Conservation (phyloP, 2,797 vertebrate genomes). For the Amblyraja radiata region DNA sequence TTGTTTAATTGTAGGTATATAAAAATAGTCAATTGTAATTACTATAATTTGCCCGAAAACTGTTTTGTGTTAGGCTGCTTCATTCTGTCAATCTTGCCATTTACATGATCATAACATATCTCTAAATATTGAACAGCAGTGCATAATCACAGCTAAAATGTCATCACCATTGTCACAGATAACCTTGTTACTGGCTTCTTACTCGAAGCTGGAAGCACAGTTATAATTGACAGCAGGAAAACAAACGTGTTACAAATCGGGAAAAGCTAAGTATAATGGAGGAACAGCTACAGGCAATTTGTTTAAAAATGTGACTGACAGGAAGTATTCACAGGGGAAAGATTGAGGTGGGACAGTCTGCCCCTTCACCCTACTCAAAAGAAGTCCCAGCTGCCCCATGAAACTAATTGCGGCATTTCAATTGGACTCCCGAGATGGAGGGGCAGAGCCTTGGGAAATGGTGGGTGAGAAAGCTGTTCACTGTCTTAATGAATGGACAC, state of each 20-base stretch:
- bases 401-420: neutral
- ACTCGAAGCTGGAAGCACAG: neutral
- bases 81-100: neutral
- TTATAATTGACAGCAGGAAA: neutral
- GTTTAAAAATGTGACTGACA: neutral
- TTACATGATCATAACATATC: conserved; percentile 8
- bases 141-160: neutral
- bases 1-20: neutral
- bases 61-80: conserved; percentile 5
- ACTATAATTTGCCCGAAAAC: conserved; percentile 14
- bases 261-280: neutral
- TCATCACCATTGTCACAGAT: neutral
- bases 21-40: conserved; percentile 2
- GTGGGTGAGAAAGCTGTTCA: too few relatives aligned
- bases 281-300: neutral
- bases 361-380: neutral
- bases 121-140: conserved; percentile 16
- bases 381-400: too few relatives aligned
- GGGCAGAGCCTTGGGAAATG: neutral
- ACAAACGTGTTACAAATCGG: neutral
- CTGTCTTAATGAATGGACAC: neutral
- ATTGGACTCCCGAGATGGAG: neutral
- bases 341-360: neutral
- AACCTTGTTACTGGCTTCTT: neutral
- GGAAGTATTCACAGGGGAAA: neutral